These are phyloP conservation scores for Uropsilus gracilis DNA, from an alignment of 2,113 vertebrate genomes.

Conservation along the genomic window DNA sequence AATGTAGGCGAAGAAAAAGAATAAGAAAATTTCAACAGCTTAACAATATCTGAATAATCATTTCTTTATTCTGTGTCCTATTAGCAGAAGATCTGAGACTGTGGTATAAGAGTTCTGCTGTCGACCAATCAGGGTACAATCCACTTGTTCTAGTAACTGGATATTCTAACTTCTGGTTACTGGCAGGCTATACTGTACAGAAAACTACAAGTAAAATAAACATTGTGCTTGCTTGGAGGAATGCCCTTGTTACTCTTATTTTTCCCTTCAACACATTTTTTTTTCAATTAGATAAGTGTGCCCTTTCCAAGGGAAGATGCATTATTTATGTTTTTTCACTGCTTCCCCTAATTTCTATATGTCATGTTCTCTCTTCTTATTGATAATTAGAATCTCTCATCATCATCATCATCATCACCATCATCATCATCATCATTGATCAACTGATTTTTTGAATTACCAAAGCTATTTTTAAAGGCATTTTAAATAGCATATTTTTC, in stretches of 20 bases:
- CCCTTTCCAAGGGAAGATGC: not conserved
- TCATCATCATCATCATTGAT: not conserved
- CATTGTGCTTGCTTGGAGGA: not conserved
- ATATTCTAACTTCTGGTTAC: not conserved
- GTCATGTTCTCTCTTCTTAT: not conserved
- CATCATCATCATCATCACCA: not conserved
- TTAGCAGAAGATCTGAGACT: not conserved
- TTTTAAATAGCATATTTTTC: not conserved
- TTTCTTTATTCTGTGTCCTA: not conserved
- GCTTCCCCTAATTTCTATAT: not conserved
- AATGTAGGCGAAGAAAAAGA: not conserved
- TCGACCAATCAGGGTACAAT: not conserved
- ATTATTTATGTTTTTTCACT: not conserved
- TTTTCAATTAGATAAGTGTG: not conserved
- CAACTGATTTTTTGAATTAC: not conserved
- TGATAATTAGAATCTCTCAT: not conserved
- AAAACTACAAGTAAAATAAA: not conserved
- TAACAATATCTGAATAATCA: not conserved
- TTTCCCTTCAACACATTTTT: not conserved
- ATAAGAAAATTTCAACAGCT: not conserved
- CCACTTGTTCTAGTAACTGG: not conserved
- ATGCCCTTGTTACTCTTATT: not conserved
- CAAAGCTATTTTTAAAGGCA: not conserved
- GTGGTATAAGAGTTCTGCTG: not conserved
- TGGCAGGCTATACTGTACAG: not conserved